These are phyloP conservation scores for Trididemnum nubilum DNA, from an alignment of 23 tunicate species.

Conservation along the genomic window DNA sequence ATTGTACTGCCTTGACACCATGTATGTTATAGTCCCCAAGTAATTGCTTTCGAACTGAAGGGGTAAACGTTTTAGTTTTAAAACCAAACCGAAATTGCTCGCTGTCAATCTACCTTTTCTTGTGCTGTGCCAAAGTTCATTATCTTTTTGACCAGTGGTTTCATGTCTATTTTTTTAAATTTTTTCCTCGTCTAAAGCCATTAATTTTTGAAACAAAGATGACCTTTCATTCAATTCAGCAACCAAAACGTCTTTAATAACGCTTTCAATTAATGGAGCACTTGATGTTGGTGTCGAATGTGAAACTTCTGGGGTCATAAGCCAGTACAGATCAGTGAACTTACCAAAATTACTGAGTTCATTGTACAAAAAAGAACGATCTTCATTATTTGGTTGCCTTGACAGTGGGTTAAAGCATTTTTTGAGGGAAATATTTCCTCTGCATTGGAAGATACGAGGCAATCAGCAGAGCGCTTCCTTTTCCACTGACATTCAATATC, in stretches of 20 bases:
- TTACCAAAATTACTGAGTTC: not conserved
- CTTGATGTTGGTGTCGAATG: not conserved
- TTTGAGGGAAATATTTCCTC: not conserved
- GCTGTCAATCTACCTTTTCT: not conserved
- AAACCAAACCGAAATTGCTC: not conserved
- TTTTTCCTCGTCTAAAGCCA: too few relatives aligned
- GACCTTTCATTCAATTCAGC: not conserved
- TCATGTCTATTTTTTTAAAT: not conserved
- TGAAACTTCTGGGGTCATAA: not conserved
- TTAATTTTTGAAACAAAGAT: not conserved
- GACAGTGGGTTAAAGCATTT: not conserved
- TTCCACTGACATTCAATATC: not conserved
- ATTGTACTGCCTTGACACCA: not conserved
- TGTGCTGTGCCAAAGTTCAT: not conserved
- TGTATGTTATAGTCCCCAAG: not conserved
- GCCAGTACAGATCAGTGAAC: not conserved
- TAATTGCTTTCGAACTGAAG: not conserved
- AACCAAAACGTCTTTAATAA: not conserved
- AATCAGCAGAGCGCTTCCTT: not conserved
- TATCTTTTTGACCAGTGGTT: not conserved
- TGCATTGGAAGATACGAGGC: not conserved
- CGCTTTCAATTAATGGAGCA: not conserved
- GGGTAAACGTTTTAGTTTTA: not conserved
- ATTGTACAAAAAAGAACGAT: not conserved
- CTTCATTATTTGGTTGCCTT: not conserved